Evolutionary conservation across 2,113 vertebrate species (phyloP).

Genomic region (Pandion haliaetus): DNA sequence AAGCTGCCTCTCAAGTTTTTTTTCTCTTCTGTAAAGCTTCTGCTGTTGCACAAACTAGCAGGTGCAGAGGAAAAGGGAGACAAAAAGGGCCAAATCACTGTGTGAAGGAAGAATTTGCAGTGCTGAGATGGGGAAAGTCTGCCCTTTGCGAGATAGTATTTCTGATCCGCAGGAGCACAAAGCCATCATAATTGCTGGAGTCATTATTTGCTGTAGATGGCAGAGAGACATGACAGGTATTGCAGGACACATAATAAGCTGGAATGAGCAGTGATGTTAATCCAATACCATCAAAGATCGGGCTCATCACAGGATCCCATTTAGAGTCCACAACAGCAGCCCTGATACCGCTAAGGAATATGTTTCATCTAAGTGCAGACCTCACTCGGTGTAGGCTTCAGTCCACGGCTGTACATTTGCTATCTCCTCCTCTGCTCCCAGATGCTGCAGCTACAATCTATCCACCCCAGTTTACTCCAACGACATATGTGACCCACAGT

Average conservation of each 20-base stretch:
- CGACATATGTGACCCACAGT: fast-evolving
- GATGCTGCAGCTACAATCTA: not conserved
- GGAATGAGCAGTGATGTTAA: conserved; percentile 54
- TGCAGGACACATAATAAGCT: conserved; percentile 30
- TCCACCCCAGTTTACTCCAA: not conserved
- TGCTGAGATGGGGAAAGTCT: not conserved
- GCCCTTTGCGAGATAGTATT: not conserved
- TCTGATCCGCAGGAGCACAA: conserved; percentile 40
- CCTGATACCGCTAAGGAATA: not conserved
- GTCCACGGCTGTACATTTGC: not conserved
- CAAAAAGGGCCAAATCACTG: not conserved
- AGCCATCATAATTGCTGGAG: conserved; percentile 29
- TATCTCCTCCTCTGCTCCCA: not conserved
- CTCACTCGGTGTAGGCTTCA: not conserved
- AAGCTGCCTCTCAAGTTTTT: not conserved
- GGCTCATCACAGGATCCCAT: conserved; percentile 29
- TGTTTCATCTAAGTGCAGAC: conserved; percentile 18
- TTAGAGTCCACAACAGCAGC: conserved; percentile 38
- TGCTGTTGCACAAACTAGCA: not conserved
- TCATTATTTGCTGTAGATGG: conserved; percentile 41
- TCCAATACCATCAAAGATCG: conserved; percentile 20
- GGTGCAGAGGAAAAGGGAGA: not conserved
- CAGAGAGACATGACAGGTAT: conserved; percentile 41
- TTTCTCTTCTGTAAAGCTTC: not conserved
- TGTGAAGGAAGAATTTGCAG: not conserved